Conservation (phyloP, 2,888 invertebrate species). For the Lymantria dispar region DNA sequence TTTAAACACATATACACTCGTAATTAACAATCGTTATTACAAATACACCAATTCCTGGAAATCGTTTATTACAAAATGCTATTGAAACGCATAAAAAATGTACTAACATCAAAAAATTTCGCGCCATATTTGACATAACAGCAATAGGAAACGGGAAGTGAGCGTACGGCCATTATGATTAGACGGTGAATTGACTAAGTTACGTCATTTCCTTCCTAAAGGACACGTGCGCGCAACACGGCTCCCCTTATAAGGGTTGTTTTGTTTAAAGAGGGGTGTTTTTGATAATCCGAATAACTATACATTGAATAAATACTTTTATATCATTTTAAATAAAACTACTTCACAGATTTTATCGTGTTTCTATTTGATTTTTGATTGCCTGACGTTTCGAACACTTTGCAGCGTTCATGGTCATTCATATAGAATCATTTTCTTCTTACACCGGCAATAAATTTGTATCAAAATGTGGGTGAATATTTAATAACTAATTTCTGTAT, state of each 20-base stretch:
- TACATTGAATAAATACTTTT: neutral
- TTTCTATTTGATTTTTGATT: too few relatives aligned
- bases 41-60: too few relatives aligned
- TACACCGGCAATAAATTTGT: too few relatives aligned
- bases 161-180: slow-evolving; percentile 14
- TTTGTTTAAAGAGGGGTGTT: slow-evolving; percentile 4
- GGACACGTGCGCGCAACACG: slow-evolving; percentile 41
- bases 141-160: slow-evolving; percentile 1
- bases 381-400: too few relatives aligned
- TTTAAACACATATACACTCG: too few relatives aligned
- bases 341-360: too few relatives aligned
- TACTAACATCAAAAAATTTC: neutral
- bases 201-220: slow-evolving; percentile 27
- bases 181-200: slow-evolving; percentile 27
- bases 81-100: neutral
- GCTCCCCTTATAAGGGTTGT: slow-evolving; percentile 12
- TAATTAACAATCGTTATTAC: too few relatives aligned
- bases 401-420: too few relatives aligned
- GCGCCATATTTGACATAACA: neutral
- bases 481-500: too few relatives aligned
- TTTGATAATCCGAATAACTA: neutral
- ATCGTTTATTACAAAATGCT: neutral
- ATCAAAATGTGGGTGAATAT: too few relatives aligned
- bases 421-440: too few relatives aligned
- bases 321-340: too few relatives aligned